Evolutionary conservation across 2,113 vertebrate genomes (phyloP).

Genomic region (Lipotes vexillifer): DNA sequence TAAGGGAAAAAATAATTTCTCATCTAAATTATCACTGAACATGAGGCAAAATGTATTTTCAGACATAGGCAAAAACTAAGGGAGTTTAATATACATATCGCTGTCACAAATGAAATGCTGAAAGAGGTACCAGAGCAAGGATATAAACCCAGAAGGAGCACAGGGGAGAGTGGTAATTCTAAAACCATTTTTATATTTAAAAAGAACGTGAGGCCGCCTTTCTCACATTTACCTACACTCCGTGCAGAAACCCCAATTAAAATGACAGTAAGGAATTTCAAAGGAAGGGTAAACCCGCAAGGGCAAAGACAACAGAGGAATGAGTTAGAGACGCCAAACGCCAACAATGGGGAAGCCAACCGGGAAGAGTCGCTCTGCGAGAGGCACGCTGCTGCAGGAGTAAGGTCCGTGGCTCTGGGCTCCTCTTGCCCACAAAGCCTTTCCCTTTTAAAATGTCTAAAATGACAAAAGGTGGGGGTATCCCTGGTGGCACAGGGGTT

Average conservation of each 20-base stretch:
- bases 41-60: neutral
- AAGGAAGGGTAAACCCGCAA: no score
- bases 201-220: neutral
- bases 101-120: neutral
- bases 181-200: neutral
- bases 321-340: fast-evolving
- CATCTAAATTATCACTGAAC: neutral
- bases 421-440: no score
- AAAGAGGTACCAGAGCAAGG: neutral
- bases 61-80: neutral
- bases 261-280: neutral
- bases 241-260: neutral
- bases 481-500: no score
- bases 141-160: neutral
- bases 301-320: neutral
- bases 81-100: neutral
- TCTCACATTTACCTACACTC: neutral
- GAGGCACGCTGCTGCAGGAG: no score
- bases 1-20: neutral
- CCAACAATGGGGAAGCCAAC: fast-evolving
- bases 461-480: no score
- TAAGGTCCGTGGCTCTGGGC: neutral
- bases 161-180: neutral
- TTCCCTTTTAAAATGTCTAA: neutral
- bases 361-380: no score